Evolutionary conservation across 2,113 vertebrate genomes (phyloP).

Genomic region (Myotis brandtii): DNA sequence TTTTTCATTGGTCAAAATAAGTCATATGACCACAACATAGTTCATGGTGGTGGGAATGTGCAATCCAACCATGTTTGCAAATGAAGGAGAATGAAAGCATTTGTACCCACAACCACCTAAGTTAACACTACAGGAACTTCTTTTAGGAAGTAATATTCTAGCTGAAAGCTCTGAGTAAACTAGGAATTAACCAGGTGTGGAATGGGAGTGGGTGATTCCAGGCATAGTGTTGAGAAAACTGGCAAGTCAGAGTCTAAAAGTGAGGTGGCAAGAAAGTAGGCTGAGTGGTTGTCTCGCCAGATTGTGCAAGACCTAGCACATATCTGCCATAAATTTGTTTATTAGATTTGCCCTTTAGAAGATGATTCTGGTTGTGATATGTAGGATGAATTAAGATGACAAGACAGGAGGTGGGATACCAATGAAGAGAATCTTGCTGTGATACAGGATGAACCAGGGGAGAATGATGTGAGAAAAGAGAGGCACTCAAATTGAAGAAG

Average conservation of each 20-base stretch:
- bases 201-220: not conserved
- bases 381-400: slow-evolving; percentile 36
- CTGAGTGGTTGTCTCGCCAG: not conserved
- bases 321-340: not conserved
- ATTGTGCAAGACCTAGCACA: not conserved
- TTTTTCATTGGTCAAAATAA: not conserved
- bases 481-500: not conserved
- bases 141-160: not conserved
- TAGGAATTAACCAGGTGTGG: not conserved
- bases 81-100: not conserved
- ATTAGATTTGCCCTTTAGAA: not conserved
- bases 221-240: not conserved
- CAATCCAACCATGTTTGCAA: not conserved
- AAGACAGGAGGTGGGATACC: not conserved
- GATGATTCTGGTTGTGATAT: not conserved
- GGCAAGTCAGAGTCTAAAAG: not conserved
- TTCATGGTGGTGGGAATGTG: not conserved
- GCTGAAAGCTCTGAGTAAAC: not conserved
- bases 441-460: not conserved
- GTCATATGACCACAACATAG: not conserved
- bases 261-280: not conserved
- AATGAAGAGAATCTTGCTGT: not conserved
- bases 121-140: not conserved
- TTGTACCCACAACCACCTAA: not conserved
- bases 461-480: not conserved